Evolutionary conservation across 2,888 invertebrate species (phyloP).

Genomic region (Blera fallax): DNA sequence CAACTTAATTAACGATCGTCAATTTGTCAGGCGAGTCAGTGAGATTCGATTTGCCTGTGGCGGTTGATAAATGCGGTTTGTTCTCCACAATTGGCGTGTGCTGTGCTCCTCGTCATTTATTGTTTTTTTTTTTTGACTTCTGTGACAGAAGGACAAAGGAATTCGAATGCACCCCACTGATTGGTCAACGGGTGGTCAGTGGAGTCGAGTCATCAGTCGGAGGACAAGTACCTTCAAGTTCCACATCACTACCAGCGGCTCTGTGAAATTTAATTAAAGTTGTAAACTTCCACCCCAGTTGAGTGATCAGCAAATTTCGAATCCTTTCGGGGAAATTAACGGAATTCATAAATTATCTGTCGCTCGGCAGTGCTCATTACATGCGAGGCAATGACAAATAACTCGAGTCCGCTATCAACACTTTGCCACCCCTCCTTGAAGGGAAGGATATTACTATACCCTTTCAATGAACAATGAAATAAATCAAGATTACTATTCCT

Average conservation of each 20-base stretch:
- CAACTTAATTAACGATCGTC: slow-evolving; percentile 72
- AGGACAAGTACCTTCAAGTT: neutral
- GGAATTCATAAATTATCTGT: slow-evolving; percentile 45
- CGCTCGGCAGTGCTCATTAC: slow-evolving; percentile 31
- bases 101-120: slow-evolving; percentile 2
- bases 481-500: slow-evolving; percentile 76
- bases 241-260: neutral
- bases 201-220: neutral
- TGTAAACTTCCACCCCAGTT: neutral
- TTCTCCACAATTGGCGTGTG: slow-evolving; percentile 55
- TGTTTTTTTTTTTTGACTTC: slow-evolving; percentile 5
- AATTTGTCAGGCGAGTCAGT: slow-evolving; percentile 58
- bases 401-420: slow-evolving; percentile 54
- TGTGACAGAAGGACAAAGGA: slow-evolving; percentile 45
- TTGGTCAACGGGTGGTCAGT: slow-evolving; percentile 41
- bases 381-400: slow-evolving; percentile 65
- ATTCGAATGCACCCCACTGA: neutral
- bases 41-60: slow-evolving; percentile 48
- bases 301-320: slow-evolving; percentile 3
- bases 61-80: slow-evolving; percentile 62
- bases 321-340: slow-evolving; percentile 35
- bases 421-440: slow-evolving; percentile 28
- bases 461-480: slow-evolving; percentile 73
- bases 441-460: slow-evolving; percentile 36
- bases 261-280: slow-evolving; percentile 20